phyloP scores from a whole-genome alignment of 2,888 invertebrate genomes.

The Diadromus collaris region DNA sequence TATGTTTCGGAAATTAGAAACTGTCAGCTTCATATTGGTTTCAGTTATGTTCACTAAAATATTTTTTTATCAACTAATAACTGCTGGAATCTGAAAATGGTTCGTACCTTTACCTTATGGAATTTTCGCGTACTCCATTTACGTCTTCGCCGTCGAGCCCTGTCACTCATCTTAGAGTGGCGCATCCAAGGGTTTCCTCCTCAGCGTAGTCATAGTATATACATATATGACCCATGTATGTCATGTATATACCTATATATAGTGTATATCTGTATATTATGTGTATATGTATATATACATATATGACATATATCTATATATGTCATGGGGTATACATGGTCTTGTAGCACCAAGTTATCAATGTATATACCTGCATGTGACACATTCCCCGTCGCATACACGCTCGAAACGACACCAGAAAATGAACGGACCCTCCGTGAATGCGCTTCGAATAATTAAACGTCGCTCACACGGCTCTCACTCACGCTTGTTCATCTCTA shows the following conservation, averaged over 20 bases:
- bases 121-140: background rate
- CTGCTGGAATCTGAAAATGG: no score
- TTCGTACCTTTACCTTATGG: background rate
- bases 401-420: constrained; percentile 56
- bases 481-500: background rate
- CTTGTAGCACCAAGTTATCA: background rate
- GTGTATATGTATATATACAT: no score
- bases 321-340: no score
- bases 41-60: no score
- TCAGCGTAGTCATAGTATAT: constrained; percentile 7
- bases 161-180: constrained; percentile 12
- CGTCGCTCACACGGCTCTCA: constrained; percentile 72
- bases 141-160: background rate
- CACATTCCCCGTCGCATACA: constrained; percentile 18
- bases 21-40: no score
- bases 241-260: no score
- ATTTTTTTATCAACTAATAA: no score
- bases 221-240: no score
- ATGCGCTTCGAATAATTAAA: constrained; percentile 75
- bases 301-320: no score
- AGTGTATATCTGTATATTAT: no score
- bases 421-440: constrained; percentile 63
- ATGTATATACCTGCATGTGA: constrained; percentile 43
- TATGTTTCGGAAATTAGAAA: no score
- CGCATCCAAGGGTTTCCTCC: constrained; percentile 26